Evolutionary conservation across 2,797 vertebrate species (phyloP), one percentile per base, ranked within the genome.

Genomic region (Dendrocincla tyrannina): DNA sequence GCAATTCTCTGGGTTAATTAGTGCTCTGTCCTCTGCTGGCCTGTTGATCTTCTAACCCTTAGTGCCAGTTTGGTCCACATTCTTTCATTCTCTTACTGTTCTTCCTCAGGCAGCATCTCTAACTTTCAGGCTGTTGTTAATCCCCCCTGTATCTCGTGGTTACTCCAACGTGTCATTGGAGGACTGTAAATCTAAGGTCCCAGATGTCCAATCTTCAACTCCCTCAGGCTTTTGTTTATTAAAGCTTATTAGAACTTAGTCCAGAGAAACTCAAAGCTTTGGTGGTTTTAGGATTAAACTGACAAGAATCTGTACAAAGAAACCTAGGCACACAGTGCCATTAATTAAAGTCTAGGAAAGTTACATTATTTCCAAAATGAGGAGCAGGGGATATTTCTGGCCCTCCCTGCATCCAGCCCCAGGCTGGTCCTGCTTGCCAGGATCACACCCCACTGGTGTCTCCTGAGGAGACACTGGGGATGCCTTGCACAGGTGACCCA

Each of bases 391-490:
- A n/a, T 16, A 50, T 28, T 50, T 27, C 16, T 4, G 23, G 24
- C 5, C 19, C 30, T 41, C 14, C 9, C 39, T 13, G 12, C 63
- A 10, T 27, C 37, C 33, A 16, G 59, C 28, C 42, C 24, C 25
- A n/a, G 22, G 18, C 18, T 4, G 1, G 17, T 30, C 7, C 41
- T 55, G n/a, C 19, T 58, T 10, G 8, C 18, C n/a, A 20, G 17
- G 9, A 20, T 19, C 10, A 23, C 11, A 8, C 5, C 11, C 5
- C 25, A 24, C 24, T 27, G 13, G 4, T 32, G 11, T 2, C 17
- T 14, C 30, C 47, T 3, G 2, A 37, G 27, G 28, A 46, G 11
- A 32, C 11, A 7, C 2, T 2, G 6, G 7, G 25, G 16, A n/a
- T 58, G 18, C 17, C 27, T 25, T 1, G 2, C 20, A 10, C 13